A percentile compares a stretch with the other conserved stretches of the same genome.
phyloP scores from a whole-genome alignment of 2,113 vertebrate genomes.

The Brienomyrus longianalis region DNA sequence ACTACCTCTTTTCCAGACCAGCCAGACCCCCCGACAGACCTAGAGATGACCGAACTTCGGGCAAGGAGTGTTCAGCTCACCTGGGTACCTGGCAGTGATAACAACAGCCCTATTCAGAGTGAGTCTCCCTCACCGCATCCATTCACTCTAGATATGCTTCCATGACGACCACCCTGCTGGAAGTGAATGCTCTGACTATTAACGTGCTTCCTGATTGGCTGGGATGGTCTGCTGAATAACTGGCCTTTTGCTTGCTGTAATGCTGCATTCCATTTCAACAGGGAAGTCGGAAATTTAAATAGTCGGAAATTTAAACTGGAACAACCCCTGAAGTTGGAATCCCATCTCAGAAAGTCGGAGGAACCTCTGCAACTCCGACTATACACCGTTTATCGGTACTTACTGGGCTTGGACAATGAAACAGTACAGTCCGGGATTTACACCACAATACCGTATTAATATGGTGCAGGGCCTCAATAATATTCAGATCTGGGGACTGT shows the following conservation, averaged over 20 bases:
- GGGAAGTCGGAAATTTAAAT: not conserved
- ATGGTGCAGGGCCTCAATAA: too few species aligned
- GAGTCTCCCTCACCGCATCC: conserved; percentile 30
- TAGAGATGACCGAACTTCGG: conserved; percentile 79
- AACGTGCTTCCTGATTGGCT: not conserved
- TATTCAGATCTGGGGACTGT: too few species aligned
- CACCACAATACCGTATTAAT: too few species aligned
- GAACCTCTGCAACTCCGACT: not conserved
- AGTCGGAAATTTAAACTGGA: not conserved
- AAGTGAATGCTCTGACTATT: not conserved
- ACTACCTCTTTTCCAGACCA: conserved; percentile 61
- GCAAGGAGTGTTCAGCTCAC: conserved; percentile 79
- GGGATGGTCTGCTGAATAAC: not conserved
- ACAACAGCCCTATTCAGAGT: conserved; percentile 84
- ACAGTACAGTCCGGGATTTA: too few species aligned
- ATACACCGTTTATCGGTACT: too few species aligned
- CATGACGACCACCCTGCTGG: not conserved
- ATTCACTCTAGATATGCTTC: not conserved
- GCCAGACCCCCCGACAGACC: conserved; percentile 81
- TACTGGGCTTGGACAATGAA: too few species aligned
- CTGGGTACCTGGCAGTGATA: conserved; percentile 85
- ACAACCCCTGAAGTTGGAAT: not conserved
- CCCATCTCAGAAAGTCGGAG: not conserved
- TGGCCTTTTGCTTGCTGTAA: not conserved
- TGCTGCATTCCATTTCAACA: not conserved